These are phyloP conservation scores for Genyomyrus donnyi DNA, from an alignment of 2,113 vertebrate genomes.

Conservation along the genomic window DNA sequence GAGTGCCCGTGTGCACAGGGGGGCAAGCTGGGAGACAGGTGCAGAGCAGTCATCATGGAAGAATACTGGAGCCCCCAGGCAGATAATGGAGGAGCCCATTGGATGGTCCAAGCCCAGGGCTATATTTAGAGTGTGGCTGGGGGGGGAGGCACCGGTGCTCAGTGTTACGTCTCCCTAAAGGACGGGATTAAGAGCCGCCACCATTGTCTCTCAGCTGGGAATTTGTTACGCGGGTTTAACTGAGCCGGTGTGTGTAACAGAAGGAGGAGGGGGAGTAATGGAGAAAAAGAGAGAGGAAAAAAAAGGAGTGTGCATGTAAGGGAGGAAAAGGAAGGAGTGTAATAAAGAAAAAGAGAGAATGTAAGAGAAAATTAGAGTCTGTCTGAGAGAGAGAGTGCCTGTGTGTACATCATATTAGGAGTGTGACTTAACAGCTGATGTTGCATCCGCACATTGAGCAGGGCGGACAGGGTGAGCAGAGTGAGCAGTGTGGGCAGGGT, in stretches of 20 bases:
- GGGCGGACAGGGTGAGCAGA: neutral
- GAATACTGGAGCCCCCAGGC: conserved; percentile 51
- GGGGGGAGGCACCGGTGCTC: neutral
- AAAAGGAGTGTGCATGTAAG: too few species aligned
- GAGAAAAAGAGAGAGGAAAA: neutral
- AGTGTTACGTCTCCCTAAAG: neutral
- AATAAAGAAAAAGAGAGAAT: neutral
- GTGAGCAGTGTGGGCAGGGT: neutral
- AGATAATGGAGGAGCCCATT: conserved; percentile 53
- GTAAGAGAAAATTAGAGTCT: neutral
- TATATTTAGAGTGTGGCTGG: conserved; percentile 47
- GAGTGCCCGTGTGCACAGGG: conserved; percentile 45
- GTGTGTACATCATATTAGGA: neutral
- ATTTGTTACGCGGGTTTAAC: neutral
- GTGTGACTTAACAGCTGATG: neutral
- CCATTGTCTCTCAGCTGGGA: neutral
- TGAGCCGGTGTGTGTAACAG: neutral
- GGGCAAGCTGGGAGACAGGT: conserved; percentile 55
- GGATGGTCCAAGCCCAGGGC: conserved; percentile 40
- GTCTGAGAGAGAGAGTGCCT: neutral
- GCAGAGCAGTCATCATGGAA: conserved; percentile 56
- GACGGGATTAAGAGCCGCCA: conserved; percentile 13
- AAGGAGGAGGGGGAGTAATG: neutral
- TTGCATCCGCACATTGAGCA: neutral
- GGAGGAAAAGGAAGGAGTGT: too few species aligned